Evolutionary conservation across 1,140 invertebrate genomes (phyloP).

Genomic region (Cyclina sinensis): DNA sequence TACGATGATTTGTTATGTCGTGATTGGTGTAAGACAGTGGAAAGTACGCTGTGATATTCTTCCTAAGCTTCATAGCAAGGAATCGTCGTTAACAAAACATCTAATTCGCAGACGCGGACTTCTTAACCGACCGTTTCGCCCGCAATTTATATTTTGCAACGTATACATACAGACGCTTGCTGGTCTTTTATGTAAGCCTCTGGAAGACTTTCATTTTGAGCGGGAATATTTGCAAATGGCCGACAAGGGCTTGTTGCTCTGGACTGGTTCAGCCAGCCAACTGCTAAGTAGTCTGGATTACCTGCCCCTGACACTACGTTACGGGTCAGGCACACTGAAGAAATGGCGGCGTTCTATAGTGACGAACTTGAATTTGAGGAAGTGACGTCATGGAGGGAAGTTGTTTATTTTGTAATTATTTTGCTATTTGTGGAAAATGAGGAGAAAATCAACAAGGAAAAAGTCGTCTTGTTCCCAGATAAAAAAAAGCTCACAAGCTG

Average conservation of each 20-base stretch:
- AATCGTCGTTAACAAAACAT: slow-evolving; percentile 57
- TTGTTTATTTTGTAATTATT: too few species aligned
- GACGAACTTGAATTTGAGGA: too few species aligned
- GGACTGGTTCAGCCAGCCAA: slow-evolving; percentile 36
- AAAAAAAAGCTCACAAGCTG: too few species aligned
- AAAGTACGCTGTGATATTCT: slow-evolving; percentile 16
- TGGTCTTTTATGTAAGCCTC: slow-evolving; percentile 23
- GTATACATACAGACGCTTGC: slow-evolving; percentile 47
- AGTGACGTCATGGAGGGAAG: too few species aligned
- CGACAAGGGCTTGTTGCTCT: slow-evolving; percentile 56
- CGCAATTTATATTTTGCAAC: slow-evolving; percentile 12
- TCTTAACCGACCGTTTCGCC: slow-evolving; percentile 47
- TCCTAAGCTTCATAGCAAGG: slow-evolving; percentile 29
- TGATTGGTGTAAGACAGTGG: neutral
- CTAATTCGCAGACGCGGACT: slow-evolving; percentile 25
- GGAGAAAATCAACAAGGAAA: too few species aligned
- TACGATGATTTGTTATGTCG: neutral
- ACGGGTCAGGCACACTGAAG: too few species aligned
- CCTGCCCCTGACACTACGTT: too few species aligned
- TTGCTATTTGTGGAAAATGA: too few species aligned
- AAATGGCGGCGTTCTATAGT: too few species aligned
- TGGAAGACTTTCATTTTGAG: slow-evolving; percentile 25
- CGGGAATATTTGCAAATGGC: slow-evolving; percentile 60
- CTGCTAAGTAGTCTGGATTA: too few species aligned
- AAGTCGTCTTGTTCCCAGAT: too few species aligned